phyloP scores from a whole-genome alignment of 2,888 invertebrate genomes.

The Eilema griseolum region DNA sequence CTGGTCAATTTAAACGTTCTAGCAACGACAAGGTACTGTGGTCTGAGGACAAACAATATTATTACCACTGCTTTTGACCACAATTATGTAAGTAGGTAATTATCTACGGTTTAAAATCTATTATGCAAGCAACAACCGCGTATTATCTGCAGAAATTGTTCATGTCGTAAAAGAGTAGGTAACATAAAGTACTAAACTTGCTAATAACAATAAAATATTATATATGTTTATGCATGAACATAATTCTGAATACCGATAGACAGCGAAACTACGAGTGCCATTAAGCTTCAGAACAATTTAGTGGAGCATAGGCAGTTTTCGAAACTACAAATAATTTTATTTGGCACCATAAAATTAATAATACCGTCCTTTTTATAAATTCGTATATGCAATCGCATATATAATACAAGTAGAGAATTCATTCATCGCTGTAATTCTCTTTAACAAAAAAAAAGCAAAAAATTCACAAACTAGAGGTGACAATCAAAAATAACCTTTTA shows the following conservation, averaged over 20 bases:
- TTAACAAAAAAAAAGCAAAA: slow-evolving; percentile 28
- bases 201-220: slow-evolving; percentile 13
- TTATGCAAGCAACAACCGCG: not conserved
- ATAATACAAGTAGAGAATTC: slow-evolving; percentile 37
- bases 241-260: not conserved
- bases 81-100: slow-evolving; percentile 8
- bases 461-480: slow-evolving; percentile 46
- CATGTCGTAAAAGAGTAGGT: slow-evolving; percentile 16
- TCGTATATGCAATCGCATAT: not conserved
- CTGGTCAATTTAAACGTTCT: not conserved
- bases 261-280: not conserved
- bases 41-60: not conserved
- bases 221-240: not conserved
- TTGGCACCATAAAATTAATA: slow-evolving; percentile 22
- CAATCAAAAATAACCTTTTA: slow-evolving; percentile 68
- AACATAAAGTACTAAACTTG: slow-evolving; percentile 18
- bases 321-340: slow-evolving; percentile 27
- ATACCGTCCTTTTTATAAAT: not conserved
- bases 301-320: not conserved
- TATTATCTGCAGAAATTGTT: slow-evolving; percentile 9
- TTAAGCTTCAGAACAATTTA: not conserved
- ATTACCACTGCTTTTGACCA: not conserved
- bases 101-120: not conserved
- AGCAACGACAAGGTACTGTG: not conserved
- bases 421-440: slow-evolving; percentile 37